Base-by-base conservation (phyloP, 2,888 invertebrate species). In the Pseudococcus viburni region DNA sequence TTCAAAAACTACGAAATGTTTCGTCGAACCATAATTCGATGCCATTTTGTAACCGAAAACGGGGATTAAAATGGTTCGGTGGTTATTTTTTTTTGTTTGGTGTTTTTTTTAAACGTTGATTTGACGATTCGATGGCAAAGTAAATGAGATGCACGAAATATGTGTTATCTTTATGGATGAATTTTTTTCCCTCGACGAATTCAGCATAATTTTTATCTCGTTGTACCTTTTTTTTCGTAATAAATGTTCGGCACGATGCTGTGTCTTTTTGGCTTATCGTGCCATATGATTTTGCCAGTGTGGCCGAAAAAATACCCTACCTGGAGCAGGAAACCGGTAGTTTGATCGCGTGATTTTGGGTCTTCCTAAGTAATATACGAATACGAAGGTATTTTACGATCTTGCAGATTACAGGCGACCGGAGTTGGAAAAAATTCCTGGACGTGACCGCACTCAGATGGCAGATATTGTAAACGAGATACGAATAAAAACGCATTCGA, bases 361-460 rank as follows among this genome's bases (percentile, higher is more conserved):
- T 59, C n/a, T 59, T 59, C 59, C 8, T 19, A 59, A 19, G 19
- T 59, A 19, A n/a, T 15, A 55, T 64, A 22, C 9, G 68, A 73
- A 55, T 64, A 22, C 9, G 68, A 73, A 73, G 68, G 68, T 73
- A 73, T 73, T 73, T 73, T 73, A 73, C 68, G 68, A 73, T 73
- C 33, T 73, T 73, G 68, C 68, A 73, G 68, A 73, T 73, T 73
- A 73, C 26, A 33, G 1, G 64, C 5, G 55, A 55, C 3, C 12
- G 0, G 17, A 55, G 17, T 0, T 17, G 15, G 17, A 59, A 19
- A 59, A 59, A 73, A 33, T 19, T 7, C 19, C 33, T 26, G 33
- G 68, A 73, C 68, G 68, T 73, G 68, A 73, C 68, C 68, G 15
- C 68, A 73, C 26, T 33, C 26, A 26, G 68, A 73, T 73, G 6